Base-by-base conservation (phyloP, 2,113 vertebrate genomes). In the Meleagris gallopavo region DNA sequence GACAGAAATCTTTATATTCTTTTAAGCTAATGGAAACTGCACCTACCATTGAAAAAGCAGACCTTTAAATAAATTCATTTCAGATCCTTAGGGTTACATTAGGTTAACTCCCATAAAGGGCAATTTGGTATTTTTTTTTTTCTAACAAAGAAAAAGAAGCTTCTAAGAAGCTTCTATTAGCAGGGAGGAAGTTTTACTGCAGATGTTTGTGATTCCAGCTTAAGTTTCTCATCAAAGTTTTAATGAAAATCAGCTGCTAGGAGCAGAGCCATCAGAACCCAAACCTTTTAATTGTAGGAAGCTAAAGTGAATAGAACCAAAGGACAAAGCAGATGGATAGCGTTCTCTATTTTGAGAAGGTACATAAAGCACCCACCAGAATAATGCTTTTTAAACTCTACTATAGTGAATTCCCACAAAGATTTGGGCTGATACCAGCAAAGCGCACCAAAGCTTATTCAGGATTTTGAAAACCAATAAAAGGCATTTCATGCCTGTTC, bases 161-260 rank as follows among this genome's bases (percentile, higher is more conserved):
- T 96, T 97, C 97, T 96, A 94, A 96, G 96, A 98, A 97, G 97
- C 27, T 41, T 88, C 94, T 95, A 86, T 97, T 95, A 96, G 95
- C 89, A 79, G 92, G 92, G 91, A 95, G 95, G 96, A 98, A 97
- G 97, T 97, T 97, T 97, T 96, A 89, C 91, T 97, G 96, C 98
- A 98, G 96, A 98, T 98, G 97, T 98, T 98, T 98, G 96, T 96
- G 96, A 97, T 97, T 98, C 97, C 94, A 97, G 93, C 96, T 97
- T 96, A 93, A 97, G 96, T 97, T 97, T 98, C 97, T 97, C 98
- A 98, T 97, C 98, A 97, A 97, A 96, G 86, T 74, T 95, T 92
- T 98, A 98, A 98, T 98, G 97, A 97, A 98, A 97, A 97, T 98
- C 97, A 98, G 95, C 97, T 98, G 97, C 95, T 93, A 95, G 94